A percentile compares a stretch with the other conserved stretches of the same genome.
These are phyloP conservation scores for Stegophylla sp. DNA, from an alignment of 2,888 invertebrate genomes.

Conservation along the genomic window DNA sequence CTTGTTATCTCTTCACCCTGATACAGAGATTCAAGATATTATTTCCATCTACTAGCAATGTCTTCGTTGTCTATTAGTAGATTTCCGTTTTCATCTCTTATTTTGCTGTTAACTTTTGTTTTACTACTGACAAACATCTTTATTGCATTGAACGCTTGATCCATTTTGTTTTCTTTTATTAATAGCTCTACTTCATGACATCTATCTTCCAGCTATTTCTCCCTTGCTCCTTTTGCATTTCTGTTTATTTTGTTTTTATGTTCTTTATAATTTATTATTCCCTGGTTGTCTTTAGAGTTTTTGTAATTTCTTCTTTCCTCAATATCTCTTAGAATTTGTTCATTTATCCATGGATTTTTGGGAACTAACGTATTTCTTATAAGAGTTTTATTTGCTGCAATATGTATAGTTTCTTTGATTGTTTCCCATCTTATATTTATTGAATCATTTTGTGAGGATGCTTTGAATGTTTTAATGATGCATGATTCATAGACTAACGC, in stretches of 20 bases:
- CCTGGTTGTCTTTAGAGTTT: conserved; percentile 19
- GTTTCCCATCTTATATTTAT: too few species aligned
- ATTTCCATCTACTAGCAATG: conserved; percentile 5
- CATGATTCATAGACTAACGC: too few species aligned
- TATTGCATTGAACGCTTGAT: too few species aligned
- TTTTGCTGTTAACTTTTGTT: conserved; percentile 33
- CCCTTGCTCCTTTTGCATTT: conserved; percentile 41
- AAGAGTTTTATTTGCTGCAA: too few species aligned
- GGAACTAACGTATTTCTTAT: too few species aligned
- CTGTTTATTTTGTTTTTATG: conserved; percentile 52
- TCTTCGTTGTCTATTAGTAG: conserved; percentile 36
- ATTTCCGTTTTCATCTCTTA: conserved; percentile 32
- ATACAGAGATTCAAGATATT: conserved; percentile 33
- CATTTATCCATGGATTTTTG: too few species aligned
- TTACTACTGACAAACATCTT: conserved; percentile 15
- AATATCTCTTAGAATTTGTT: too few species aligned
- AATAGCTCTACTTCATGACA: conserved; percentile 17
- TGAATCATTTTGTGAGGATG: too few species aligned
- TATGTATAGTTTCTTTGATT: too few species aligned
- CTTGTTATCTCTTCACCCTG: conserved; percentile 22
- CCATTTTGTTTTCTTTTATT: conserved; percentile 34
- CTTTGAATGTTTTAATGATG: too few species aligned
- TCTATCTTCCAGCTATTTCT: conserved; percentile 27
- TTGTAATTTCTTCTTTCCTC: too few species aligned
- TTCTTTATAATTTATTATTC: conserved; percentile 33